These are phyloP conservation scores for Agrochola macilenta DNA, from an alignment of 2,888 invertebrate species.

Conservation along the genomic window DNA sequence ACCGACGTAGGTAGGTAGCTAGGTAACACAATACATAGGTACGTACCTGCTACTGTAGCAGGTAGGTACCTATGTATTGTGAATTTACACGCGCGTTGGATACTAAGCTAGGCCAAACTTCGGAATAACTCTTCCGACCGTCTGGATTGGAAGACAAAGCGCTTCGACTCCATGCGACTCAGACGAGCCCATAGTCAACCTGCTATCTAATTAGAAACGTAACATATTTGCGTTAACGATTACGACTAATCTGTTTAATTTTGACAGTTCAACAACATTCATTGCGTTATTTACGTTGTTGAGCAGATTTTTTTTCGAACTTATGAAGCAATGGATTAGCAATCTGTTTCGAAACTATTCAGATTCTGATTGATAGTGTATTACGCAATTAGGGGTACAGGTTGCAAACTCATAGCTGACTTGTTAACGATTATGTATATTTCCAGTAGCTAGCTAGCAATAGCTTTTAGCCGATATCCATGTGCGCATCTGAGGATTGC, in stretches of 20 bases:
- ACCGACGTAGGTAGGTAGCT: background rate
- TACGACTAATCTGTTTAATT: too few species aligned
- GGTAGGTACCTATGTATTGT: background rate
- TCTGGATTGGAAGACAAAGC: constrained; percentile 22
- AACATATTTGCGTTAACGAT: too few species aligned
- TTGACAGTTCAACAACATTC: too few species aligned
- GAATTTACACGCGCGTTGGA: background rate
- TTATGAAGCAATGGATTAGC: too few species aligned
- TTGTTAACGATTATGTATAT: background rate
- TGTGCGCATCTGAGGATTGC: background rate
- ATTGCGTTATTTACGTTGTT: too few species aligned
- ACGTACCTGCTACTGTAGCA: background rate
- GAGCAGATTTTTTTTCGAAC: too few species aligned
- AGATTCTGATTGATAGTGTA: too few species aligned
- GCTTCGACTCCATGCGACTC: background rate
- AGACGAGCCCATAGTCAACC: background rate
- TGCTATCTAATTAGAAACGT: too few species aligned
- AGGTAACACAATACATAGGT: background rate
- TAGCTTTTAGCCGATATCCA: background rate
- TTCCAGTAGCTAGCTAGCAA: background rate
- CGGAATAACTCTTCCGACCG: background rate
- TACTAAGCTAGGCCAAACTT: constrained; percentile 4
- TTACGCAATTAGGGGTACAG: too few species aligned
- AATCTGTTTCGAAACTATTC: too few species aligned
- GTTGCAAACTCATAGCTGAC: background rate